Conservation (phyloP, 2,888 invertebrate genomes). For the Gryllus longicercus region DNA sequence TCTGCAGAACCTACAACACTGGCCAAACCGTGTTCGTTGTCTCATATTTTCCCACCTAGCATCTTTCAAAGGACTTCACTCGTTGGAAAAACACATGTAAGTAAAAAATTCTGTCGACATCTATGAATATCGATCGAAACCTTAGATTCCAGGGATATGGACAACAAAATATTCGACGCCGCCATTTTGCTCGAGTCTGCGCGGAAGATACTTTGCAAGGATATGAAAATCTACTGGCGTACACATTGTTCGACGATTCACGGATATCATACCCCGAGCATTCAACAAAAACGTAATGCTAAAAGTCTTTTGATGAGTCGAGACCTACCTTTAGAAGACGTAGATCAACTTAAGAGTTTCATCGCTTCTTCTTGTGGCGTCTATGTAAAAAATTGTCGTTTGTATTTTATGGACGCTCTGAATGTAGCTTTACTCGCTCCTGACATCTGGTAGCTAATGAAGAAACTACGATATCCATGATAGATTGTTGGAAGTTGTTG, state of each 20-base stretch:
- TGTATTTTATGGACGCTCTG: conserved; percentile 9
- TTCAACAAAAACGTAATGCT: too few relatives aligned
- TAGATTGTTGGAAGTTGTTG: too few relatives aligned
- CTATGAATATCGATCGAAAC: conserved; percentile 60
- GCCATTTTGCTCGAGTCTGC: conserved; percentile 71
- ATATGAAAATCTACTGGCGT: neutral
- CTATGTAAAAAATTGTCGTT: conserved; percentile 10
- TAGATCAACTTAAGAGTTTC: neutral
- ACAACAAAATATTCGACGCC: conserved; percentile 43
- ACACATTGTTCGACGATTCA: neutral
- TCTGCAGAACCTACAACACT: conserved; percentile 30
- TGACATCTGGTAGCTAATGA: conserved; percentile 34
- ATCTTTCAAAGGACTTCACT: conserved; percentile 34
- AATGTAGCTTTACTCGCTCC: conserved; percentile 19
- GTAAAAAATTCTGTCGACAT: conserved; percentile 42
- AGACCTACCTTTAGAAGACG: too few relatives aligned
- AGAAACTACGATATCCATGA: neutral
- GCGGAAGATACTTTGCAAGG: conserved; percentile 47
- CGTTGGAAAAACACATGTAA: conserved; percentile 38
- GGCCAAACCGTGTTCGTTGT: conserved; percentile 32
- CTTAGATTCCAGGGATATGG: conserved; percentile 52
- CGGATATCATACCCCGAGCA: too few relatives aligned
- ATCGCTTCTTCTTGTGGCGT: conserved; percentile 1
- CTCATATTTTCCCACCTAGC: neutral
- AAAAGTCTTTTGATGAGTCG: too few relatives aligned